Evolutionary conservation across 2,113 vertebrate species (phyloP).

Genomic region (chimpanzee (Pan troglodytes)): DNA sequence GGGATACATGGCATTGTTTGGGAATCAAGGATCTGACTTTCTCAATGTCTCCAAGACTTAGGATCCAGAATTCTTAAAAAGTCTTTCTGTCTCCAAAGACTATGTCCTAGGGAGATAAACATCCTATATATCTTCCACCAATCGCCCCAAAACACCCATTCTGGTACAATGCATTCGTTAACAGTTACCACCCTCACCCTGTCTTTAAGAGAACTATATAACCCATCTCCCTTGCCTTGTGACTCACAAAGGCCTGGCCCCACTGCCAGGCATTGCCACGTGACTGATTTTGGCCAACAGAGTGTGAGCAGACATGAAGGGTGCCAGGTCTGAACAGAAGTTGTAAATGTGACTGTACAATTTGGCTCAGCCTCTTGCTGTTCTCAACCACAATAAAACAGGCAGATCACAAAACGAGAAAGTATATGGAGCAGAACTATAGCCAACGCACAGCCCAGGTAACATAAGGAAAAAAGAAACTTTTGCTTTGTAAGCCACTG

Average conservation of each 20-base stretch:
- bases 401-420: not conserved
- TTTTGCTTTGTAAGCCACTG: slow-evolving; percentile 8
- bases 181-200: not conserved
- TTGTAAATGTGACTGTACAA: not conserved
- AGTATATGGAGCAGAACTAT: not conserved
- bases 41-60: not conserved
- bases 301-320: not conserved
- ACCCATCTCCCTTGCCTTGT: not conserved
- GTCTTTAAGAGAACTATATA: not conserved
- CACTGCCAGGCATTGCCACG: not conserved
- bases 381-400: not conserved
- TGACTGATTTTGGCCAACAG: not conserved
- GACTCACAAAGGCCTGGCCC: not conserved
- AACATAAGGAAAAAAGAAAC: not conserved
- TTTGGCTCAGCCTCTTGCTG: not conserved
- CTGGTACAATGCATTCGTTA: not conserved
- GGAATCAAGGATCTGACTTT: not conserved
- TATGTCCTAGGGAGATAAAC: not conserved
- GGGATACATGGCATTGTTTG: not conserved
- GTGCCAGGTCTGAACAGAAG: not conserved
- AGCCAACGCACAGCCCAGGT: not conserved
- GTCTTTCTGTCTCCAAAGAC: not conserved
- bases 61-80: not conserved
- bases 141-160: not conserved
- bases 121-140: not conserved